These are phyloP conservation scores for Phalloptychus januarius DNA, from an alignment of 2,797 vertebrate species.

Conservation along the genomic window DNA sequence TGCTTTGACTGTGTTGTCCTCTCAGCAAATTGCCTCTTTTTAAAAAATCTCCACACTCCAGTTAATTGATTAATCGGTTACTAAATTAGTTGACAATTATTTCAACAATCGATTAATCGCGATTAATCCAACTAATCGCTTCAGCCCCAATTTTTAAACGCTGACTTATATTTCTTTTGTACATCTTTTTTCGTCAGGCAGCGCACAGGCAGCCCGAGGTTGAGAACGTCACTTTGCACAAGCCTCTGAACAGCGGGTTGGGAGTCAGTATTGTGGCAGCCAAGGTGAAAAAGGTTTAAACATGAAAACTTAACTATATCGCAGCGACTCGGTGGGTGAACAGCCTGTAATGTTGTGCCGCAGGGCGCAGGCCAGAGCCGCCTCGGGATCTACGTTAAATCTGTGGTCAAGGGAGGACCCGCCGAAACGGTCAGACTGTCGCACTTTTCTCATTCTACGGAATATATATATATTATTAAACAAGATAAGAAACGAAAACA, in stretches of 20 bases:
- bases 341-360: slow-evolving; percentile 6
- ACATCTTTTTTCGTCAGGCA: slow-evolving; percentile 23
- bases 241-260: slow-evolving; percentile 88
- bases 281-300: slow-evolving; percentile 81
- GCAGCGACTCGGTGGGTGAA: slow-evolving; percentile 14
- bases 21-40: too few species aligned
- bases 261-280: slow-evolving; percentile 95
- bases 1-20: too few species aligned
- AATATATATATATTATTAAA: too few species aligned
- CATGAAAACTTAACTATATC: background rate
- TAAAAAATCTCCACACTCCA: too few species aligned
- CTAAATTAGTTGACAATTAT: too few species aligned
- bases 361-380: slow-evolving; percentile 90
- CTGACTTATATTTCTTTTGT: background rate
- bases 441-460: background rate
- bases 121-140: too few species aligned
- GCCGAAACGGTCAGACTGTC: slow-evolving; percentile 87
- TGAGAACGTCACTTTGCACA: slow-evolving; percentile 87
- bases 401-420: slow-evolving; percentile 90
- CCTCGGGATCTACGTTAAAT: slow-evolving; percentile 96
- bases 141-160: background rate
- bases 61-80: too few species aligned
- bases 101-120: too few species aligned
- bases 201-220: slow-evolving; percentile 80
- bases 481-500: fast-evolving